Conservation (phyloP, 2,797 vertebrate species). For the Steatocranus sp. region DNA sequence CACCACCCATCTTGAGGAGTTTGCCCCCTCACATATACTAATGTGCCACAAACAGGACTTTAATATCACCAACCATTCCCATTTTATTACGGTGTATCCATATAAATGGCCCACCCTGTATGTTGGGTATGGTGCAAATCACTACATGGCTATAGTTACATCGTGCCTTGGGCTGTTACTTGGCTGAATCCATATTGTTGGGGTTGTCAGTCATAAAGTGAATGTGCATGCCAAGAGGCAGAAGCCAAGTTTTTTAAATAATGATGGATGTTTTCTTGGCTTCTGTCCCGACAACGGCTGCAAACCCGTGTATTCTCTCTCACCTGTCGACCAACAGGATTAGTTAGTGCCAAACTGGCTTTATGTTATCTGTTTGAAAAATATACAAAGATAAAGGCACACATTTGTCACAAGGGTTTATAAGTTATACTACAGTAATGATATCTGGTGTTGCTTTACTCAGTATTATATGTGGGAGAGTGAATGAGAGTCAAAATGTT, state of each 20-base stretch:
- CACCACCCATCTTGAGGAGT: too few relatives aligned
- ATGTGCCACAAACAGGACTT: too few relatives aligned
- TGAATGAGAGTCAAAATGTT: not conserved
- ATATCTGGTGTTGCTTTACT: not conserved
- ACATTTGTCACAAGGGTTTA: not conserved
- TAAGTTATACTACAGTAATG: not conserved
- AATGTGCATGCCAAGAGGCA: slow-evolving; percentile 52
- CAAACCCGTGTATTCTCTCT: slow-evolving; percentile 37
- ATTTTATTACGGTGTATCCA: too few relatives aligned
- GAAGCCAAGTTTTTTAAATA: slow-evolving; percentile 35
- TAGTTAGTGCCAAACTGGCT: slow-evolving; percentile 21
- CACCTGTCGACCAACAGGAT: slow-evolving; percentile 57
- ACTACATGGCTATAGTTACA: slow-evolving; percentile 52
- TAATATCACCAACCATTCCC: too few relatives aligned
- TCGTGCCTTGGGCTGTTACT: slow-evolving; percentile 50
- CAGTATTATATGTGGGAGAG: not conserved
- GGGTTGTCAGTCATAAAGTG: slow-evolving; percentile 58
- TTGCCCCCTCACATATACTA: too few relatives aligned
- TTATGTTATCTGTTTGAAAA: not conserved
- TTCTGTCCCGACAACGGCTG: slow-evolving; percentile 44
- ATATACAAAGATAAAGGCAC: not conserved
- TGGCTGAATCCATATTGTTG: slow-evolving; percentile 54
- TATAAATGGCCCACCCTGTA: too few relatives aligned
- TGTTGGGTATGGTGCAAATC: slow-evolving; percentile 23
- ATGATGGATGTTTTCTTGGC: slow-evolving; percentile 70